A percentile compares a stretch with the other conserved stretches of the same genome.
These are phyloP conservation scores for Ectobius pallidus DNA, from an alignment of 2,888 invertebrate species.

Conservation along the genomic window DNA sequence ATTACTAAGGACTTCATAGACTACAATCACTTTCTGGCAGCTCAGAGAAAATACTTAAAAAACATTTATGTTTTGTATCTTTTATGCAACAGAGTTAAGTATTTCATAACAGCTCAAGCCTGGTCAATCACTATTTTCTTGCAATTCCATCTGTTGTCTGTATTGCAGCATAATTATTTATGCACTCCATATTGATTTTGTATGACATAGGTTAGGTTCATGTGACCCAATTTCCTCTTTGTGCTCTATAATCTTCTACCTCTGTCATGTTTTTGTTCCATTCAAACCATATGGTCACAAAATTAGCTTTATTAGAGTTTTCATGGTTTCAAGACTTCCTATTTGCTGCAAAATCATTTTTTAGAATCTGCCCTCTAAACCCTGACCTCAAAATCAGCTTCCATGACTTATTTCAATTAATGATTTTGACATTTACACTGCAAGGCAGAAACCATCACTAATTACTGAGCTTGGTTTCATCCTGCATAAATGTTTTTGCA, in stretches of 20 bases:
- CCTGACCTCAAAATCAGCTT: too few relatives aligned
- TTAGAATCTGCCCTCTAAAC: background rate
- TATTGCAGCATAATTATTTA: too few relatives aligned
- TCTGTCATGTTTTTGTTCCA: too few relatives aligned
- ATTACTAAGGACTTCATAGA: slow-evolving; percentile 1
- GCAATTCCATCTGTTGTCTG: too few relatives aligned
- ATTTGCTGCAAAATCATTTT: slow-evolving; percentile 3
- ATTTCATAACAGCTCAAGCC: slow-evolving; percentile 1
- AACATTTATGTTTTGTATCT: background rate
- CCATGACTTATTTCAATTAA: background rate
- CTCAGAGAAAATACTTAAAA: background rate
- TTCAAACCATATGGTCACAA: background rate
- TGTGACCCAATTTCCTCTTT: too few relatives aligned
- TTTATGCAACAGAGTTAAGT: background rate
- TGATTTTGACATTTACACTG: background rate
- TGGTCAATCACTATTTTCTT: background rate
- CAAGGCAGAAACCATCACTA: slow-evolving; percentile 16
- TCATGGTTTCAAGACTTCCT: background rate
- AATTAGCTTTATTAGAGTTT: background rate
- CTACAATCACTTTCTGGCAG: slow-evolving; percentile 25
- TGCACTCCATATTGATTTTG: too few relatives aligned
- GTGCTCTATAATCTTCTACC: too few relatives aligned
- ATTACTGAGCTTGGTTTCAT: slow-evolving; percentile 32
- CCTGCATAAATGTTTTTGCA: background rate
- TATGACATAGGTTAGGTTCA: too few relatives aligned